phyloP scores from a whole-genome alignment of 2,113 vertebrate species.

The Suncus etruscus region DNA sequence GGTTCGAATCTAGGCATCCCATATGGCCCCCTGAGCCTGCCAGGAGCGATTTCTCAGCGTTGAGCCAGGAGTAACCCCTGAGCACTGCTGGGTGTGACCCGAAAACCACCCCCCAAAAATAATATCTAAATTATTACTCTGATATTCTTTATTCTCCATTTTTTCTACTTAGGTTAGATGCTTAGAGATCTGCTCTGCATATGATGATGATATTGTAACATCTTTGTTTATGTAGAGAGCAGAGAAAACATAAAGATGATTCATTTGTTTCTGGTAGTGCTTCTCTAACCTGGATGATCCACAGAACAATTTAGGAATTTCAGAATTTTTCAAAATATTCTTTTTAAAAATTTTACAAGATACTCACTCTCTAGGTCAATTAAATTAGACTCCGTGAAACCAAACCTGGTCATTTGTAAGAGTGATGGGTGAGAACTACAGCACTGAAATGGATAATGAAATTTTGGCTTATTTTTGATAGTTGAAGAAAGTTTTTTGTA shows the following conservation, averaged over 20 bases:
- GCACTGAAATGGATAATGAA: neutral
- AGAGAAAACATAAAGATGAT: conserved; percentile 1
- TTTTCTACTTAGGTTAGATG: conserved; percentile 52
- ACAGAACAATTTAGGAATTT: conserved; percentile 22
- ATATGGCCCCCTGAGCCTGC: too few relatives aligned
- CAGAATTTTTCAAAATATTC: neutral
- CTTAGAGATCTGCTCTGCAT: conserved; percentile 27
- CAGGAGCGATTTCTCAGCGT: too few relatives aligned
- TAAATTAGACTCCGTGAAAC: neutral
- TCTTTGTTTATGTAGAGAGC: neutral
- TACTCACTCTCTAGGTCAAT: neutral
- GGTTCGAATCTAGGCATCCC: too few relatives aligned
- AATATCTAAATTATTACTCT: conserved; percentile 60
- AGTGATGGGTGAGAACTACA: neutral
- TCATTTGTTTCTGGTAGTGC: conserved; percentile 24
- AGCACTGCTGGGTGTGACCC: too few relatives aligned
- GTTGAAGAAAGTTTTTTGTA: conserved; percentile 32
- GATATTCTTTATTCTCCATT: neutral
- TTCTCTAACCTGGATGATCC: neutral
- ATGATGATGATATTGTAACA: conserved; percentile 35
- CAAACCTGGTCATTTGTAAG: neutral
- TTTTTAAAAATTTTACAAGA: too few relatives aligned
- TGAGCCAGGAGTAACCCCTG: too few relatives aligned
- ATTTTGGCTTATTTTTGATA: conserved; percentile 1
- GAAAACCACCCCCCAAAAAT: too few relatives aligned